These are phyloP conservation scores for Passer montanus DNA, from an alignment of 2,113 vertebrate genomes.

Conservation along the genomic window DNA sequence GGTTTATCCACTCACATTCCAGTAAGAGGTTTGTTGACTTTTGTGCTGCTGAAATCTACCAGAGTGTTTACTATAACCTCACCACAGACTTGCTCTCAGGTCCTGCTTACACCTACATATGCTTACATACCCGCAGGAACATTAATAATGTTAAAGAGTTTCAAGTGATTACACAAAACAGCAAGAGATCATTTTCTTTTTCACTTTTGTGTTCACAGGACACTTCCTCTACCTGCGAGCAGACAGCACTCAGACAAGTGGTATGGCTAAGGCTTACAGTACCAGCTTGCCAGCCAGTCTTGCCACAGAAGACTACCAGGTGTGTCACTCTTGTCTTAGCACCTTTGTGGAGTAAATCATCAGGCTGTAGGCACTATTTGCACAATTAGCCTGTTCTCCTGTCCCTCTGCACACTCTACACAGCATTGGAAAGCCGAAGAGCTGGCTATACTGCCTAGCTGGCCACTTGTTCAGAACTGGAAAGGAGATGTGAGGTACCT, in stretches of 20 bases:
- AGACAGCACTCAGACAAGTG: constrained; percentile 46
- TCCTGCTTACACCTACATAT: neutral
- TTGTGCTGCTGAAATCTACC: neutral
- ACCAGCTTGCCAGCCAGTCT: constrained; percentile 72
- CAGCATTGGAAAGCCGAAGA: neutral
- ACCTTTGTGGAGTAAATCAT: neutral
- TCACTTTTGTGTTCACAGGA: constrained; percentile 67
- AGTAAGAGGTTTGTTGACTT: neutral
- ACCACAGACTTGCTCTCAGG: neutral
- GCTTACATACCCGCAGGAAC: neutral
- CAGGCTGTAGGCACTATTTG: neutral
- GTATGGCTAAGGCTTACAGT: constrained; percentile 73
- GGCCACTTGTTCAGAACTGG: neutral
- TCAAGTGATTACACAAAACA: neutral
- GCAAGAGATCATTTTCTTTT: neutral
- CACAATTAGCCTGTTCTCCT: neutral
- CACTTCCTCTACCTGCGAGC: constrained; percentile 83
- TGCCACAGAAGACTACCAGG: constrained; percentile 77
- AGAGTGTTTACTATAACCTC: neutral
- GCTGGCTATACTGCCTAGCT: neutral
- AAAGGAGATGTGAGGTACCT: neutral
- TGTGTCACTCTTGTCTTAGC: constrained; percentile 29
- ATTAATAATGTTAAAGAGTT: neutral
- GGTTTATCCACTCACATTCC: neutral
- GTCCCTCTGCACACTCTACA: neutral